Conservation (phyloP, 2,888 invertebrate species). For the Lycocerus yunnanus region DNA sequence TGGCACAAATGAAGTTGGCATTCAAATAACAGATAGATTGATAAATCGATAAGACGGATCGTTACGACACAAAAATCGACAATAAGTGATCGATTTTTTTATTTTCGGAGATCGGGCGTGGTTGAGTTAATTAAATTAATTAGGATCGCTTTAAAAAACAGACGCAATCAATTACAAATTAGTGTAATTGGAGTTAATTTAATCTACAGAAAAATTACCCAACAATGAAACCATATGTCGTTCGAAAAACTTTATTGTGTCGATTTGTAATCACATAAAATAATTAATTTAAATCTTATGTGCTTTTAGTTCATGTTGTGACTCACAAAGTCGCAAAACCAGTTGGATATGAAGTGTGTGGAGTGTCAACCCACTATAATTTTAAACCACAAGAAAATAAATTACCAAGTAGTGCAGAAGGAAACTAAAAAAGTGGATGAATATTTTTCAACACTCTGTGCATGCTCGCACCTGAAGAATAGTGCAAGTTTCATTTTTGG, state of each 20-base stretch:
- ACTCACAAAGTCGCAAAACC: constrained; percentile 28
- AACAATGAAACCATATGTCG: not conserved
- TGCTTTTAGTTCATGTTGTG: constrained; percentile 24
- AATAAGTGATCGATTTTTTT: not conserved
- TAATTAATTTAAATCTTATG: constrained; percentile 1
- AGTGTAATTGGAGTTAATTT: not conserved
- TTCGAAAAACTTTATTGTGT: not conserved
- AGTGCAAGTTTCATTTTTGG: not conserved
- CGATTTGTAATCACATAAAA: not conserved
- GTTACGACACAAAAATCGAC: not conserved
- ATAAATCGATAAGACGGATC: not conserved
- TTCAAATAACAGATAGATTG: not conserved
- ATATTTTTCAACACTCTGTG: not conserved
- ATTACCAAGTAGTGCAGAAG: not conserved
- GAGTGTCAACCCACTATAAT: constrained; percentile 28
- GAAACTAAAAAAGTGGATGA: not conserved
- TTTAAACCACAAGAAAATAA: constrained; percentile 20
- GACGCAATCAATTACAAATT: not conserved
- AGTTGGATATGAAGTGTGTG: constrained; percentile 24
- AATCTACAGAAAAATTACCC: not conserved
- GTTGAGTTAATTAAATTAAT: not conserved
- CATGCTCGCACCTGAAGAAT: not conserved
- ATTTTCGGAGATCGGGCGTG: not conserved
- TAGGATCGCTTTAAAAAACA: not conserved
- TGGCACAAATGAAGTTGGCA: not conserved